phyloP scores from a whole-genome alignment of 2,888 invertebrate genomes.

The Petrolisthes cinctipes region DNA sequence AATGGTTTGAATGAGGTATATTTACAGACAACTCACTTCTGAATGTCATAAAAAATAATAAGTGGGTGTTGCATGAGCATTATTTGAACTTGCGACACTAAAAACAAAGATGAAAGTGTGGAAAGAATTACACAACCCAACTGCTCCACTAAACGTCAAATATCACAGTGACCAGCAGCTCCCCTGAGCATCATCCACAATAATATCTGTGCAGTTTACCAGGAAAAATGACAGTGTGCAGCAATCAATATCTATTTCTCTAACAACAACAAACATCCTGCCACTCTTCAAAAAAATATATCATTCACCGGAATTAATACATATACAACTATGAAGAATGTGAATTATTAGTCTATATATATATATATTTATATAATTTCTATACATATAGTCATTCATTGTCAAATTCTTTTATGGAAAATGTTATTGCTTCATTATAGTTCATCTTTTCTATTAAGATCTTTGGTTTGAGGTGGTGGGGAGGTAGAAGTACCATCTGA shows the following conservation, averaged over 20 bases:
- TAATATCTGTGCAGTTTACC: slow-evolving; percentile 36
- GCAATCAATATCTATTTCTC: slow-evolving; percentile 18
- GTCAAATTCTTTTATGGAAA: slow-evolving; percentile 32
- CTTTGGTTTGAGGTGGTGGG: slow-evolving; percentile 52
- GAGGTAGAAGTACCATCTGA: not conserved
- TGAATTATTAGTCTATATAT: slow-evolving; percentile 11
- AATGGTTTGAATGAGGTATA: slow-evolving; percentile 33
- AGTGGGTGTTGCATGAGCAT: slow-evolving; percentile 27
- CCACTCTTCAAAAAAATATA: slow-evolving; percentile 25
- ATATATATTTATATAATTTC: slow-evolving; percentile 13
- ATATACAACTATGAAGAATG: slow-evolving; percentile 39
- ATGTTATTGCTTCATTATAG: slow-evolving; percentile 58
- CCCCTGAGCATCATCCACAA: slow-evolving; percentile 54
- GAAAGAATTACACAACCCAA: slow-evolving; percentile 15
- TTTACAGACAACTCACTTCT: slow-evolving; percentile 34
- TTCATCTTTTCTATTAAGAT: slow-evolving; percentile 53
- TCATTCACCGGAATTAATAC: slow-evolving; percentile 39
- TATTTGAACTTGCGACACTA: slow-evolving; percentile 15
- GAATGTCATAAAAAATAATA: slow-evolving; percentile 25
- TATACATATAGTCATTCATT: not conserved
- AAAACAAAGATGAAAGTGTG: not conserved
- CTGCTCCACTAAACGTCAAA: slow-evolving; percentile 58
- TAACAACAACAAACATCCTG: slow-evolving; percentile 38
- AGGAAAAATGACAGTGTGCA: slow-evolving; percentile 9
- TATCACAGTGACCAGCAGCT: slow-evolving; percentile 60